phyloP scores from a whole-genome alignment of 1,140 invertebrate species.

The Lepidotrigona ventralis region DNA sequence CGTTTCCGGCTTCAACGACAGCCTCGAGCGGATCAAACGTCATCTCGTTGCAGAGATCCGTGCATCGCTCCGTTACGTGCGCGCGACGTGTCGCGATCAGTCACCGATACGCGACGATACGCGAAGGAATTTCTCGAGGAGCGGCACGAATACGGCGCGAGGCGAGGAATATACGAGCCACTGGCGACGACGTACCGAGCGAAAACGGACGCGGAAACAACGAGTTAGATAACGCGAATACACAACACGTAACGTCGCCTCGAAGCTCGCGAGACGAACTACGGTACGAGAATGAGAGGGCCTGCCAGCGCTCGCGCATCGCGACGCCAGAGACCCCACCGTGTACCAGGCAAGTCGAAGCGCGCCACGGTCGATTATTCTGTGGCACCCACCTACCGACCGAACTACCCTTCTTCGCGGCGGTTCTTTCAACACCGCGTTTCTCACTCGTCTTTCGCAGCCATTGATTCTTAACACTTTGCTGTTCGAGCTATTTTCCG shows the following conservation, averaged over 20 bases:
- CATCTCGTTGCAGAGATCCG: not conserved
- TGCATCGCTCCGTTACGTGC: conserved; percentile 6
- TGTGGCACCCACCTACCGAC: conserved; percentile 61
- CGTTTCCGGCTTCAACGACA: conserved; percentile 4
- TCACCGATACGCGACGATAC: not conserved
- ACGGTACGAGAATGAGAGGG: conserved; percentile 71
- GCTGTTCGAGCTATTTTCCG: too few relatives aligned
- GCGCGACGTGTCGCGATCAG: not conserved
- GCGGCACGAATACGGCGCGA: not conserved
- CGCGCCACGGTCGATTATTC: conserved; percentile 70
- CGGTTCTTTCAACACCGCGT: conserved; percentile 20
- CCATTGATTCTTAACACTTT: too few relatives aligned
- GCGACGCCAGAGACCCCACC: conserved; percentile 68
- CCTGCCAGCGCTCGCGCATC: conserved; percentile 63
- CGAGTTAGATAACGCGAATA: conserved; percentile 8
- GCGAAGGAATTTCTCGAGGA: not conserved
- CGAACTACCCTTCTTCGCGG: not conserved
- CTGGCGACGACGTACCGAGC: conserved; percentile 15
- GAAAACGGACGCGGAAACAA: not conserved
- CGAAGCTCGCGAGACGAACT: conserved; percentile 73
- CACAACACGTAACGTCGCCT: conserved; percentile 61
- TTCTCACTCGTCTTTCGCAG: not conserved
- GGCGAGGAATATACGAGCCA: not conserved
- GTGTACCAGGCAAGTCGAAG: conserved; percentile 24
- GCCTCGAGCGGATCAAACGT: conserved; percentile 15